phyloP scores from a whole-genome alignment of 2,888 invertebrate species.

The Drosophila recens region DNA sequence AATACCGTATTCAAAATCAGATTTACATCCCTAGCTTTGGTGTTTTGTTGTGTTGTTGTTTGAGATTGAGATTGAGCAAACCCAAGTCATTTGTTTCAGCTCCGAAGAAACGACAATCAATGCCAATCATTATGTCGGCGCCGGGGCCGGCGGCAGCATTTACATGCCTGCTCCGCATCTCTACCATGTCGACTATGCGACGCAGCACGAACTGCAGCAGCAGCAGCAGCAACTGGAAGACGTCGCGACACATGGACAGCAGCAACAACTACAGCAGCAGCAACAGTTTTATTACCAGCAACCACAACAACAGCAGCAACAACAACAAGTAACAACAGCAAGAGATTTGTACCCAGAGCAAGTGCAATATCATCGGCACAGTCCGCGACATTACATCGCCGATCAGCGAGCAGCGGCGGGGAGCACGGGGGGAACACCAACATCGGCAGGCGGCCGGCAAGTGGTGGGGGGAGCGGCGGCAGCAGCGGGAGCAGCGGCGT shows the following conservation, averaged over 20 bases:
- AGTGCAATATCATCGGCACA: conserved; percentile 84
- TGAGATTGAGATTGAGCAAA: conserved; percentile 78
- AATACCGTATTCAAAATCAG: not conserved
- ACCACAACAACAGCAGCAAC: conserved; percentile 45
- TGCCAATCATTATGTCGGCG: conserved; percentile 68
- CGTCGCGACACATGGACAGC: conserved; percentile 69
- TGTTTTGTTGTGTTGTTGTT: not conserved
- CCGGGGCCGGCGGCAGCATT: conserved; percentile 68
- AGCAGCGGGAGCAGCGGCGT: conserved; percentile 45
- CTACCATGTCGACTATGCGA: conserved; percentile 71
- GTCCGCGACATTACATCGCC: conserved; percentile 83
- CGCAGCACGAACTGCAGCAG: conserved; percentile 60
- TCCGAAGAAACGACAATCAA: conserved; percentile 85
- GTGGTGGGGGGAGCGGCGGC: conserved; percentile 29
- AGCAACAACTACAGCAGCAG: conserved; percentile 41
- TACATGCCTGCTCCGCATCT: conserved; percentile 75
- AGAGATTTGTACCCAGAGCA: conserved; percentile 81
- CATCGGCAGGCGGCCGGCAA: conserved; percentile 66
- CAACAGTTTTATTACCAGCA: conserved; percentile 30
- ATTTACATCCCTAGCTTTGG: not conserved
- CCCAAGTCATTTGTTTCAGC: conserved; percentile 83
- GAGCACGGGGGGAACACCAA: conserved; percentile 63
- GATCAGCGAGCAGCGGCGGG: conserved; percentile 78
- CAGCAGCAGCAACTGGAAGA: conserved; percentile 63
- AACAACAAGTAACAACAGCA: conserved; percentile 43